These are phyloP conservation scores for Helleia helle DNA, from an alignment of 2,888 invertebrate species.

Conservation along the genomic window DNA sequence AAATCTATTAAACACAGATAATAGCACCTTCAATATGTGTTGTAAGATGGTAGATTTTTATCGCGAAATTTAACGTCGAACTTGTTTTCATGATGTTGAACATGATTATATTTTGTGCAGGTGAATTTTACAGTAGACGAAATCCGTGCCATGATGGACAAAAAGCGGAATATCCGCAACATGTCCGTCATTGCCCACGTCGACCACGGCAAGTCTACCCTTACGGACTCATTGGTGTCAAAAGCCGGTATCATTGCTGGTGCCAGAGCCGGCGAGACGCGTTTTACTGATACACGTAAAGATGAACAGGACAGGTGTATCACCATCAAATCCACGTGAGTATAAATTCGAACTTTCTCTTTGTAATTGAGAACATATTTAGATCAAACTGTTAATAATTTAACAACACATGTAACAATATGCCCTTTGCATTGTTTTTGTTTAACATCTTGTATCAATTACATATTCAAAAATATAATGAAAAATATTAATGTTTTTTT, in stretches of 20 bases:
- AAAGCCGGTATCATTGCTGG: conserved; percentile 99
- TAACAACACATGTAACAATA: no score
- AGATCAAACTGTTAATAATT: no score
- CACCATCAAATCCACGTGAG: conserved; percentile 99
- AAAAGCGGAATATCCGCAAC: conserved; percentile 99
- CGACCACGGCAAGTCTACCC: conserved; percentile 99
- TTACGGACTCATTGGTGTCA: conserved; percentile 99
- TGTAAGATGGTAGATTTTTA: conserved; percentile 38
- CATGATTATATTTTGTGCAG: conserved; percentile 74
- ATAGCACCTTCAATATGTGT: conserved; percentile 29
- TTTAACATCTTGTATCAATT: no score
- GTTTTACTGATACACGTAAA: conserved; percentile 99
- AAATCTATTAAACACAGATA: conserved; percentile 2
- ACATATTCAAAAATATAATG: no score
- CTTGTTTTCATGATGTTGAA: conserved; percentile 37
- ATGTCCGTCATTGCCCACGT: conserved; percentile 99
- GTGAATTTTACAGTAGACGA: conserved; percentile 99
- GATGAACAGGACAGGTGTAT: conserved; percentile 99
- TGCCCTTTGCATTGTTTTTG: conserved; percentile 6
- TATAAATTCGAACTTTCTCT: conserved; percentile 27
- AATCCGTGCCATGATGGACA: conserved; percentile 99
- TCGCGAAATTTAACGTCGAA: conserved; percentile 42
- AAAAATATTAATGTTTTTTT: no score
- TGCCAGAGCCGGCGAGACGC: conserved; percentile 98
- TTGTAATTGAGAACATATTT: background rate